Conservation (phyloP, 2,113 vertebrate species). For the Pseudonaja textilis region DNA sequence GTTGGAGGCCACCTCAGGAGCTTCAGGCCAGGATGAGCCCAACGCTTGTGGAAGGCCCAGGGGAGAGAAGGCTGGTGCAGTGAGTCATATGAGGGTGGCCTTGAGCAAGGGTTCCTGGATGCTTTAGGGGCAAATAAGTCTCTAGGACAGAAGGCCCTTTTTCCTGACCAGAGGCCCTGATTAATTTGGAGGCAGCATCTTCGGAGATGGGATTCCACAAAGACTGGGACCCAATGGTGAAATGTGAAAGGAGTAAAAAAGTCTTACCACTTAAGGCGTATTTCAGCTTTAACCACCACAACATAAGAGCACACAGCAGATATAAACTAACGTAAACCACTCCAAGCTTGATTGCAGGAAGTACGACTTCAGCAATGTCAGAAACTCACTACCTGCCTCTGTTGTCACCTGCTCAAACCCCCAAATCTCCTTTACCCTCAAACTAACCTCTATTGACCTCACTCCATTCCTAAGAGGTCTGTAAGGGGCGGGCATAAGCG, state of each 20-base stretch:
- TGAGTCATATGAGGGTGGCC: neutral
- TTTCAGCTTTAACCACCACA: no score
- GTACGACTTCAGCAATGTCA: no score
- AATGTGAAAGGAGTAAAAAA: neutral
- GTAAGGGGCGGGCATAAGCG: no score
- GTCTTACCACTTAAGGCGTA: no score
- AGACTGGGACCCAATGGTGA: neutral
- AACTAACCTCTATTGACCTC: no score
- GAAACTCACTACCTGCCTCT: no score
- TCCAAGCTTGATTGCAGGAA: no score
- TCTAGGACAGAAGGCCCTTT: neutral
- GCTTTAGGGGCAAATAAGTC: neutral
- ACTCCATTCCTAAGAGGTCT: no score
- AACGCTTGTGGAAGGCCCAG: neutral
- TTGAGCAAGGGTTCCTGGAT: neutral
- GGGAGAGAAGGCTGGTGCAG: neutral
- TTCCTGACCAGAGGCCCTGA: neutral
- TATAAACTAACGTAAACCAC: no score
- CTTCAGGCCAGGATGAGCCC: neutral
- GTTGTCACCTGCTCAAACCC: no score
- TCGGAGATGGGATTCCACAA: slow-evolving; percentile 1
- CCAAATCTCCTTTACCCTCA: no score
- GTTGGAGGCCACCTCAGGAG: neutral
- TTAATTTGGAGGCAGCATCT: slow-evolving; percentile 19
- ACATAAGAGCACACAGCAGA: no score